Conservation (phyloP, 2,888 invertebrate species). For the Diachrysia chrysitis region DNA sequence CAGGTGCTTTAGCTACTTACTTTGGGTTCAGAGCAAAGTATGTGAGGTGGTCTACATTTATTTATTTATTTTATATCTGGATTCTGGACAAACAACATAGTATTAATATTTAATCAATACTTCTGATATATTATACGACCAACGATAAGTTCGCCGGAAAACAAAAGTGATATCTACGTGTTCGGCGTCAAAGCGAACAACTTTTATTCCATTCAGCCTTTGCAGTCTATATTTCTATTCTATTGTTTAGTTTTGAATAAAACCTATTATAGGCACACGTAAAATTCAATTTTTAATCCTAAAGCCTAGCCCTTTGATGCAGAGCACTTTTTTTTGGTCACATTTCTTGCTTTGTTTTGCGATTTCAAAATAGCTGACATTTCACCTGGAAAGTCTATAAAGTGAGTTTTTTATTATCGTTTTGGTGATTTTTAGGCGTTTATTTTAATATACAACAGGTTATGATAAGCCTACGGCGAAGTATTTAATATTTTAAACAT, state of each 20-base stretch:
- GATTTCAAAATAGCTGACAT: conserved; percentile 1
- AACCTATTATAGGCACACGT: neutral
- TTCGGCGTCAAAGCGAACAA: neutral
- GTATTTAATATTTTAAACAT: neutral
- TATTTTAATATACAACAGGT: neutral
- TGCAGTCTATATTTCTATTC: neutral
- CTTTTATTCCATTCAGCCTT: neutral
- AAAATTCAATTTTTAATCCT: neutral
- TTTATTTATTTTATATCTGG: too few species aligned
- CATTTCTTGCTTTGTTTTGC: neutral
- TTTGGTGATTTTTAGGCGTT: neutral
- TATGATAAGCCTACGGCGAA: neutral
- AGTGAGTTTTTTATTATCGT: neutral
- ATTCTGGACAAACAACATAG: too few species aligned
- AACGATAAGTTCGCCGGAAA: too few species aligned
- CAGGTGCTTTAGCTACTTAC: too few species aligned
- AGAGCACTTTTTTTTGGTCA: neutral
- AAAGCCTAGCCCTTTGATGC: neutral
- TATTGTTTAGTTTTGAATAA: conserved; percentile 1
- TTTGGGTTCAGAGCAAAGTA: too few species aligned
- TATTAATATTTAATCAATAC: too few species aligned
- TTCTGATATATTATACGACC: too few species aligned
- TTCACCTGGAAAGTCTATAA: neutral
- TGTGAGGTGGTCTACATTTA: too few species aligned
- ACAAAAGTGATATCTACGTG: neutral